Evolutionary conservation across 2,113 vertebrate species (phyloP).

Genomic region (Riparia riparia): DNA sequence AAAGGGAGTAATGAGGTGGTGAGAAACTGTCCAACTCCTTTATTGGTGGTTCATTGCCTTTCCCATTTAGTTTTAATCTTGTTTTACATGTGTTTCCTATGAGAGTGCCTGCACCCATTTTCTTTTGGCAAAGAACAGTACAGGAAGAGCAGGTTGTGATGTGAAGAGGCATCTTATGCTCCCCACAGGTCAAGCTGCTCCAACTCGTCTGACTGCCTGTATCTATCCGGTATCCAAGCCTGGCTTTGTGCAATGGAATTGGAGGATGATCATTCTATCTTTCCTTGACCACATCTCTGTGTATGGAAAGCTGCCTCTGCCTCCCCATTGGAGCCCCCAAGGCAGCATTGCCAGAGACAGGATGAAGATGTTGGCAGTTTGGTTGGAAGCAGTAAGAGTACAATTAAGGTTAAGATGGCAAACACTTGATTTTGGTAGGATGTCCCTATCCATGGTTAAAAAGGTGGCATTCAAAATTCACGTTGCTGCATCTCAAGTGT

Average conservation of each 20-base stretch:
- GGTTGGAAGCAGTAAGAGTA: background rate
- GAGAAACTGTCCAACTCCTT: background rate
- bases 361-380: background rate
- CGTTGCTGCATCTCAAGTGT: background rate
- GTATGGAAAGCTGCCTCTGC: background rate
- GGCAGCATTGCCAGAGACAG: background rate
- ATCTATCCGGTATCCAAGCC: constrained; percentile 10
- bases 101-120: constrained; percentile 5
- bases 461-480: background rate
- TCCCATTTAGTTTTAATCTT: background rate
- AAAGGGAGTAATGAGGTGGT: background rate
- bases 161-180: background rate
- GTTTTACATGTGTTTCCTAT: constrained; percentile 6
- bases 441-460: background rate
- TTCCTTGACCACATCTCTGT: background rate
- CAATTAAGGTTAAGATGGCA: background rate
- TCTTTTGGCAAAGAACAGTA: constrained; percentile 6
- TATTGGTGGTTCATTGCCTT: background rate
- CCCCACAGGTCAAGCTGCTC: constrained; percentile 63
- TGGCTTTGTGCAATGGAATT: background rate
- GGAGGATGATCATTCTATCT: background rate
- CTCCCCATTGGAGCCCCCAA: background rate
- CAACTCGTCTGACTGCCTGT: constrained; percentile 52
- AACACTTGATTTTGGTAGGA: background rate
- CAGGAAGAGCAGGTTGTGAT: constrained; percentile 52